Evolutionary conservation across 1,140 invertebrate genomes (phyloP).

Genomic region (Anoplolepis gracilipes): DNA sequence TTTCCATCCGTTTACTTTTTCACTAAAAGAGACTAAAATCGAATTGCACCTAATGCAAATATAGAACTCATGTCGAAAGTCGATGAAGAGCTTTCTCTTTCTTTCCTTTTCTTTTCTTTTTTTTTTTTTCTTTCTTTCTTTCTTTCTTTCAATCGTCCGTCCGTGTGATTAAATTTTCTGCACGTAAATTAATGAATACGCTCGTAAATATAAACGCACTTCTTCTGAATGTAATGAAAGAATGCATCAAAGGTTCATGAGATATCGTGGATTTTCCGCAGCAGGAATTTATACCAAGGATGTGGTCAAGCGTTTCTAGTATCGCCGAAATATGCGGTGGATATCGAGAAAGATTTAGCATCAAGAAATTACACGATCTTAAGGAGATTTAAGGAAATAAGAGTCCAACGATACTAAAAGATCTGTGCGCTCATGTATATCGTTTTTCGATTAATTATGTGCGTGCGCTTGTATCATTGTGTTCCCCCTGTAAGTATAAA

Average conservation of each 20-base stretch:
- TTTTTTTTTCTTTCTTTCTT: neutral
- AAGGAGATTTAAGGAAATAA: neutral
- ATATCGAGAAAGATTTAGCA: neutral
- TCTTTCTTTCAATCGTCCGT: neutral
- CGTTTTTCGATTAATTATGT: slow-evolving; percentile 50
- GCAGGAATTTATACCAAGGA: slow-evolving; percentile 16
- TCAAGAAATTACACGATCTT: slow-evolving; percentile 3
- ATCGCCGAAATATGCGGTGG: neutral
- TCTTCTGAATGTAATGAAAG: neutral
- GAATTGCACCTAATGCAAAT: slow-evolving; percentile 49
- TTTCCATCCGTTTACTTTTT: slow-evolving; percentile 57
- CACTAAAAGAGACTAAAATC: slow-evolving; percentile 44
- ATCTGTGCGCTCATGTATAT: slow-evolving; percentile 62
- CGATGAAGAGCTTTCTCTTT: slow-evolving; percentile 20
- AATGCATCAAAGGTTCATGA: neutral
- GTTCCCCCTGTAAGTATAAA: slow-evolving; percentile 60
- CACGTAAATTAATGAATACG: neutral
- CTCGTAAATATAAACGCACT: slow-evolving; percentile 19
- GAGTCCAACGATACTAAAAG: slow-evolving; percentile 51
- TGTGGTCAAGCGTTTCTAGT: neutral
- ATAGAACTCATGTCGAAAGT: slow-evolving; percentile 13
- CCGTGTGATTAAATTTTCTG: neutral
- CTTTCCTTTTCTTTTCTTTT: neutral
- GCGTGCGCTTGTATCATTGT: slow-evolving; percentile 61
- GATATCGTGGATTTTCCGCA: slow-evolving; percentile 42